Conservation (phyloP, 2,113 vertebrate genomes). For the Electrona antarctica region DNA sequence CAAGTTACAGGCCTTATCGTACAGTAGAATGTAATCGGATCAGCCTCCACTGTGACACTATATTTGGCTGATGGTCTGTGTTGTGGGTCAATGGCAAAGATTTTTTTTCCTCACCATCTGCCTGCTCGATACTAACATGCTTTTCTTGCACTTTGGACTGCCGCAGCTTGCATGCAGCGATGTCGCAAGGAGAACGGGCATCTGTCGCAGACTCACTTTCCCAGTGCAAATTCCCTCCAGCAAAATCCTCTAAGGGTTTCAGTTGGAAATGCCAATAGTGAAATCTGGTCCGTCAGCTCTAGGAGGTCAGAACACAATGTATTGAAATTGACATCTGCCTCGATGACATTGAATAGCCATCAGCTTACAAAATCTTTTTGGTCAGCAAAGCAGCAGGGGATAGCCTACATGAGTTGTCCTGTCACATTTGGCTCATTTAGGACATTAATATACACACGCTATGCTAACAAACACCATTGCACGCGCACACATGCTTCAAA, state of each 20-base stretch:
- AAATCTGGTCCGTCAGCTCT: constrained; percentile 28
- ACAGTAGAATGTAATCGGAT: constrained; percentile 44
- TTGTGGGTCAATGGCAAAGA: constrained; percentile 72
- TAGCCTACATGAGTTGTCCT: neutral
- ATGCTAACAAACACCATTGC: too few relatives aligned
- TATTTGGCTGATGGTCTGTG: constrained; percentile 65
- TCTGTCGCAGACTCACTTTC: constrained; percentile 38
- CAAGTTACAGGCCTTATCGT: constrained; percentile 32
- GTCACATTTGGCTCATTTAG: neutral
- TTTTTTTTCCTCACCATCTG: constrained; percentile 65
- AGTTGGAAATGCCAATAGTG: constrained; percentile 18
- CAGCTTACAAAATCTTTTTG: neutral
- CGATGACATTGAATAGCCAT: neutral
- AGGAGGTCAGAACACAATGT: constrained; percentile 17
- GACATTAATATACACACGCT: neutral
- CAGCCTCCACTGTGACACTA: constrained; percentile 24
- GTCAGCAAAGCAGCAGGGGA: neutral
- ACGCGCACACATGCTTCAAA: neutral
- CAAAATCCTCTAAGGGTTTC: constrained; percentile 20
- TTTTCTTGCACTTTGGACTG: constrained; percentile 74
- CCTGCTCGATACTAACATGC: constrained; percentile 76
- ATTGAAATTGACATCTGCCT: constrained; percentile 22
- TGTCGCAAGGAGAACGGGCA: constrained; percentile 36
- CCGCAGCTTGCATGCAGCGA: constrained; percentile 52
- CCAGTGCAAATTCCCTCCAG: neutral